A percentile compares a stretch with the other conserved stretches of the same genome.
phyloP scores from a whole-genome alignment of 1,140 invertebrate genomes.

The Saccostrea cuccullata region DNA sequence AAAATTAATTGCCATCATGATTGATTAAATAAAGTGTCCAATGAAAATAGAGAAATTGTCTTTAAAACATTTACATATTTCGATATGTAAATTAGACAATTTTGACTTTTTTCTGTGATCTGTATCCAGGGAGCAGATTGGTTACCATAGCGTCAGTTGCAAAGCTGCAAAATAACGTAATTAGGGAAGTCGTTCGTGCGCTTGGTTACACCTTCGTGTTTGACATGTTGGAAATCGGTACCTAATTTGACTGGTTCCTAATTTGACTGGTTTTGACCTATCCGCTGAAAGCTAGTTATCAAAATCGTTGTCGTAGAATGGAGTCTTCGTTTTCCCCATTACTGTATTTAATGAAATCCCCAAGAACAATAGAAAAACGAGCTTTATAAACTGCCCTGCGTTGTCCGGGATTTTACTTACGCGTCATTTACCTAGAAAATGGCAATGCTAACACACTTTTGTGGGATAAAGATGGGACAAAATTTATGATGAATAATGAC shows the following conservation, averaged over 20 bases:
- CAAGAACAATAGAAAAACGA: slow-evolving; percentile 20
- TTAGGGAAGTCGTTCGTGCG: slow-evolving; percentile 47
- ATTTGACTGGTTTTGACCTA: slow-evolving; percentile 37
- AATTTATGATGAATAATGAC: slow-evolving; percentile 35
- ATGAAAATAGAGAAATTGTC: background rate
- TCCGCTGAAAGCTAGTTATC: slow-evolving; percentile 25
- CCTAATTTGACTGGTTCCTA: slow-evolving; percentile 40
- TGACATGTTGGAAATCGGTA: slow-evolving; percentile 36
- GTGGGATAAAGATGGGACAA: slow-evolving; percentile 34
- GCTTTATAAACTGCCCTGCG: slow-evolving; percentile 10
- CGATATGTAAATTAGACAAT: background rate
- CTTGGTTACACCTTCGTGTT: slow-evolving; percentile 37
- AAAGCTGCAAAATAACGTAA: slow-evolving; percentile 49
- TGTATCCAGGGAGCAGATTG: background rate
- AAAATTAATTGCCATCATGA: background rate
- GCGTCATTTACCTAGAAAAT: slow-evolving; percentile 22
- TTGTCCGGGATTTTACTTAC: background rate
- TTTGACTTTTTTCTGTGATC: background rate
- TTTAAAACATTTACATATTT: background rate
- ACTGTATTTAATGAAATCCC: slow-evolving; percentile 19
- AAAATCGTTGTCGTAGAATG: background rate
- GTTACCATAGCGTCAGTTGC: slow-evolving; percentile 24
- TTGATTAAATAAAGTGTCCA: background rate
- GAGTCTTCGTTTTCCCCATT: slow-evolving; percentile 1
- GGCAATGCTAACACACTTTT: slow-evolving; percentile 20